Percentiles rank a stretch among this genome's conserved stretches.
These are phyloP conservation scores for Apamea anceps DNA, from an alignment of 2,888 invertebrate genomes.

Conservation along the genomic window DNA sequence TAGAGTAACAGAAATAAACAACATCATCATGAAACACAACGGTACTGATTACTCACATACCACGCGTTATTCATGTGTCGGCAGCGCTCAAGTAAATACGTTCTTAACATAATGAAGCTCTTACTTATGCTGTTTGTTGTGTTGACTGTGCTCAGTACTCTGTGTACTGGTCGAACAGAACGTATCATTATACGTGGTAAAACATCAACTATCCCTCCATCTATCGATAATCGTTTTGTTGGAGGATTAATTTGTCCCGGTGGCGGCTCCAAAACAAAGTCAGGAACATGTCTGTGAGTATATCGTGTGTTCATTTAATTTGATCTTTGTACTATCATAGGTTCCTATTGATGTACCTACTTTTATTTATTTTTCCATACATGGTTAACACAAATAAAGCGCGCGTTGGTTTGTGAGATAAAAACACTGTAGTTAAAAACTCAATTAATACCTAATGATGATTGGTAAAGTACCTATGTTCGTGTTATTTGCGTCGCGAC, in stretches of 20 bases:
- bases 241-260: slow-evolving; percentile 11
- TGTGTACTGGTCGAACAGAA: neutral
- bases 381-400: neutral
- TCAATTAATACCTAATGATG: neutral
- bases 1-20: neutral
- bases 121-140: neutral
- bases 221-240: slow-evolving; percentile 11
- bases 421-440: neutral
- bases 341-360: neutral
- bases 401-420: neutral
- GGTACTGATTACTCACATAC: neutral
- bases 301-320: slow-evolving; percentile 1
- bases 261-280: slow-evolving; percentile 7
- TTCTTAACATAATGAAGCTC: slow-evolving; percentile 13
- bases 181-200: neutral
- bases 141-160: slow-evolving; percentile 12
- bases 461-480: neutral
- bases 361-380: neutral
- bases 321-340: neutral
- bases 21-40: neutral
- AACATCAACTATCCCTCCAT: neutral
- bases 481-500: neutral
- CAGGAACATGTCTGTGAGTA: slow-evolving; percentile 36
- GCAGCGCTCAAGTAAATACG: neutral
- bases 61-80: neutral